Evolutionary conservation across 2,797 vertebrate genomes (phyloP).

Genomic region (Ispidina picta): DNA sequence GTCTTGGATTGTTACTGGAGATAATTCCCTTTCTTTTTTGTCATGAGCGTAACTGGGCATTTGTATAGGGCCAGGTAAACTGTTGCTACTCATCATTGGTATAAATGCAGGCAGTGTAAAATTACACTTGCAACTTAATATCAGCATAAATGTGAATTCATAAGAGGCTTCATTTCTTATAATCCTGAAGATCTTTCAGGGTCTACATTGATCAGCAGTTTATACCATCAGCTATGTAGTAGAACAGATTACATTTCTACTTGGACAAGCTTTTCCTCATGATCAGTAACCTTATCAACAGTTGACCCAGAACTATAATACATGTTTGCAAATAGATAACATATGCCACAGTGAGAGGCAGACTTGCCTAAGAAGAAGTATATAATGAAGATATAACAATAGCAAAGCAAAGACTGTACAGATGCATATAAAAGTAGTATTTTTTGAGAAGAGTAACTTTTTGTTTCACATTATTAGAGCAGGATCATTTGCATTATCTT

Average conservation of each 20-base stretch:
- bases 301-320: constrained; percentile 91
- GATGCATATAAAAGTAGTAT: neutral
- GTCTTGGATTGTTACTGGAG: neutral
- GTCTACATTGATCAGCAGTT: constrained; percentile 76
- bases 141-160: constrained; percentile 4
- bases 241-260: constrained; percentile 91
- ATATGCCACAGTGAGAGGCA: constrained; percentile 87
- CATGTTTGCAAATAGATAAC: constrained; percentile 82
- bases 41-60: neutral
- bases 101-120: constrained; percentile 18
- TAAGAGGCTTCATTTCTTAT: constrained; percentile 6
- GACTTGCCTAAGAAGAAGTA: constrained; percentile 67
- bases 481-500: neutral
- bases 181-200: constrained; percentile 35
- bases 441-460: constrained; percentile 30
- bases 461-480: constrained; percentile 22
- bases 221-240: constrained; percentile 80
- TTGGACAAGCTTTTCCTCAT: constrained; percentile 89
- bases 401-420: constrained; percentile 44
- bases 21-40: neutral
- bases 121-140: constrained; percentile 45
- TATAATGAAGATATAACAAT: constrained; percentile 77
- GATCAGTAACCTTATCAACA: constrained; percentile 96
- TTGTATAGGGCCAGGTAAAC: neutral
- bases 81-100: neutral